Percentiles rank a stretch among this genome's conserved stretches.
Conservation (phyloP, 2,113 vertebrate species). For the Sinocyclocheilus anshuiensis region DNA sequence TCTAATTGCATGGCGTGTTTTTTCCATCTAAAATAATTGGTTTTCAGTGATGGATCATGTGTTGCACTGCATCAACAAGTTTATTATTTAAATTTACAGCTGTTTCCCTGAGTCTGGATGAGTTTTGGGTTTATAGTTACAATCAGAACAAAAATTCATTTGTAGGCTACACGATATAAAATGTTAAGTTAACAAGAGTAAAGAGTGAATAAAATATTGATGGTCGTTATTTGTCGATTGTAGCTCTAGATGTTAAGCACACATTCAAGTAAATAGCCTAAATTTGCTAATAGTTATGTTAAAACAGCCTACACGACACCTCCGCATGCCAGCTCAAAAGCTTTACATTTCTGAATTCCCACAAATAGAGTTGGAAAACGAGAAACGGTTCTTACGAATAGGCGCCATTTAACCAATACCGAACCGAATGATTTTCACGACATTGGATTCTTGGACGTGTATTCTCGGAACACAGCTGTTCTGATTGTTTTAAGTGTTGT, state of each 20-base stretch:
- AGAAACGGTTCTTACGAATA: not conserved
- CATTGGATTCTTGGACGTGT: not conserved
- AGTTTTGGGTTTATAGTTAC: not conserved
- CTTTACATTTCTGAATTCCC: not conserved
- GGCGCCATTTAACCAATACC: not conserved
- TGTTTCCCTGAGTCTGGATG: not conserved
- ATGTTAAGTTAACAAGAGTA: not conserved
- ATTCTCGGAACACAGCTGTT: not conserved
- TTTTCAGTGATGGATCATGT: slow-evolving; percentile 18
- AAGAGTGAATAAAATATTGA: too few relatives aligned
- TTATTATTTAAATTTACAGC: slow-evolving; percentile 4
- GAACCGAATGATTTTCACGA: not conserved
- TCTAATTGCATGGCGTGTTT: not conserved
- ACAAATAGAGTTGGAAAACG: not conserved
- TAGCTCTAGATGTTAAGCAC: not conserved
- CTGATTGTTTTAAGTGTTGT: not conserved
- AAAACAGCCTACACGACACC: not conserved
- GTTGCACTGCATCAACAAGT: slow-evolving; percentile 25
- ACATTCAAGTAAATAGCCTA: not conserved
- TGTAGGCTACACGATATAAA: not conserved
- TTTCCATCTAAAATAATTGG: slow-evolving; percentile 24
- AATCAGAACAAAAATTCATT: not conserved
- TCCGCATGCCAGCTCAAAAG: not conserved
- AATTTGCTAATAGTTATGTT: not conserved
- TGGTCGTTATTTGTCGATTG: not conserved